These are phyloP conservation scores for Caradrina kadenii DNA, from an alignment of 2,888 invertebrate genomes.

Conservation along the genomic window DNA sequence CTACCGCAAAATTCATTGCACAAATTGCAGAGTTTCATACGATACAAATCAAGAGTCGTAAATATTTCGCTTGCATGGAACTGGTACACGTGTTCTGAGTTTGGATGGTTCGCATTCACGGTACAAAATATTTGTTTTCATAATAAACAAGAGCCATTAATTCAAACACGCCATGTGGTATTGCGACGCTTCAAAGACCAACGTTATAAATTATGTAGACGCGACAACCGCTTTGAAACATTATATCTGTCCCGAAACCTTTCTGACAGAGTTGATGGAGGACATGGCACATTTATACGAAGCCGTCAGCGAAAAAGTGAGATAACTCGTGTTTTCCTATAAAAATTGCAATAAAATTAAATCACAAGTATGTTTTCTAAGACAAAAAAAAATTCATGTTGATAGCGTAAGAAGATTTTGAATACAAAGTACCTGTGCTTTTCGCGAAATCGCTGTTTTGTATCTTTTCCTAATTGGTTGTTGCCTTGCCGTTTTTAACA, in stretches of 20 bases:
- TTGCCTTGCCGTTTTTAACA: no score
- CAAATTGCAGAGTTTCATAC: conserved; percentile 7
- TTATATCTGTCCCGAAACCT: conserved; percentile 44
- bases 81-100: conserved; percentile 31
- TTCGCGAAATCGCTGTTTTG: background rate
- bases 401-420: background rate
- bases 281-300: conserved; percentile 14
- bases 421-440: background rate
- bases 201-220: conserved; percentile 59
- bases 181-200: conserved; percentile 52
- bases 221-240: conserved; percentile 57
- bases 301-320: conserved; percentile 15
- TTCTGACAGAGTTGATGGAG: conserved; percentile 44
- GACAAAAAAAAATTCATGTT: background rate
- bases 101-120: conserved; percentile 36
- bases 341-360: conserved; percentile 1
- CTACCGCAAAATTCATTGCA: conserved; percentile 4
- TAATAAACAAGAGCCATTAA: conserved; percentile 61
- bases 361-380: background rate
- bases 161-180: conserved; percentile 60
- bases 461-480: background rate
- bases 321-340: conserved; percentile 6
- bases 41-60: conserved; percentile 25
- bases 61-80: conserved; percentile 35
- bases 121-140: conserved; percentile 59